A percentile compares a stretch with the other conserved stretches of the same genome.
Evolutionary conservation across 2,113 vertebrate genomes (phyloP).

Genomic region (Gadus macrocephalus): DNA sequence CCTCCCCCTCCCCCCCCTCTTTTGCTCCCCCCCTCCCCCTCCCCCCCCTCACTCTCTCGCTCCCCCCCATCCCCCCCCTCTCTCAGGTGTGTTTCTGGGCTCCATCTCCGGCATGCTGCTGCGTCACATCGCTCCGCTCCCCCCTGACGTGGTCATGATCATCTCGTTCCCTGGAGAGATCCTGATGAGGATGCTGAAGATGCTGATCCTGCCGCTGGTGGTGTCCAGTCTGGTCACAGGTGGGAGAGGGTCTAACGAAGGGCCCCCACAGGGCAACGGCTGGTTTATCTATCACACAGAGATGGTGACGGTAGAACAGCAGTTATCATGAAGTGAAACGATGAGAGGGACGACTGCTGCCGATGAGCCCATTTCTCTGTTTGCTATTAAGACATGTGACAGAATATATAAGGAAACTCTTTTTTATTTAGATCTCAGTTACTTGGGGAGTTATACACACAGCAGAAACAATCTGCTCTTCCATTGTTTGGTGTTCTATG

Average conservation of each 20-base stretch:
- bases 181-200: conserved; percentile 99
- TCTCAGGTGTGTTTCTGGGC: conserved; percentile 88
- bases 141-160: conserved; percentile 89
- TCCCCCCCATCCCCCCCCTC: neutral
- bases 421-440: too few species aligned
- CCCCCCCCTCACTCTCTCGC: neutral
- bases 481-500: too few species aligned
- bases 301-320: too few species aligned
- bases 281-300: too few species aligned
- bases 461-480: too few species aligned
- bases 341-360: too few species aligned
- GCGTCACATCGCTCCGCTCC: conserved; percentile 86
- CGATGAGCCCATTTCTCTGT: too few species aligned
- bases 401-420: too few species aligned
- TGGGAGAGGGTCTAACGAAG: conserved; percentile 33
- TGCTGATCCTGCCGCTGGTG: conserved; percentile 96
- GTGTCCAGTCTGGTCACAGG: conserved; percentile 99
- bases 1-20: neutral
- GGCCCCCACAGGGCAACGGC: too few species aligned
- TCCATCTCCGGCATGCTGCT: conserved; percentile 85
- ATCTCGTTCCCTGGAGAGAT: conserved; percentile 96
- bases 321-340: too few species aligned
- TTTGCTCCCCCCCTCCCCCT: neutral
- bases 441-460: too few species aligned
- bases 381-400: too few species aligned